Conservation (phyloP, 1,140 invertebrate species). For the Ganaspis sp. region DNA sequence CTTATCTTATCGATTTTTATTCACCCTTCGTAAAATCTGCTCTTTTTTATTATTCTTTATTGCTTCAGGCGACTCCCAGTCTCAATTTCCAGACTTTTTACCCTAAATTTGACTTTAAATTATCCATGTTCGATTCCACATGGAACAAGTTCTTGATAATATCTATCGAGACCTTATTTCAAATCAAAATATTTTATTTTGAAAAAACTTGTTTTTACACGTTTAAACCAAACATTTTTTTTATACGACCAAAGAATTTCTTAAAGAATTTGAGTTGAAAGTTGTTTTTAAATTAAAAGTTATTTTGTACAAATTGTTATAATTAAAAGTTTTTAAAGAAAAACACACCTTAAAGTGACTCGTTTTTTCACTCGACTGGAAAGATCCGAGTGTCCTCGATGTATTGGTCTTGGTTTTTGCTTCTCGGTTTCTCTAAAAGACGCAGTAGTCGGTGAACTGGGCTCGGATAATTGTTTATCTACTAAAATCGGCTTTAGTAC, state of each 20-base stretch:
- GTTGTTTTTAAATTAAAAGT: no score
- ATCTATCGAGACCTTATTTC: no score
- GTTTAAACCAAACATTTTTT: no score
- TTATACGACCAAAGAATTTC: no score
- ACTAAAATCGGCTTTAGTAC: slow-evolving; percentile 80
- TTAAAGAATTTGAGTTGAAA: no score
- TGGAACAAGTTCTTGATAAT: neutral
- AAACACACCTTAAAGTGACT: slow-evolving; percentile 85
- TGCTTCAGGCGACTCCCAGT: neutral
- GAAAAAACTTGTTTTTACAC: no score
- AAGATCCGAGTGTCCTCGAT: slow-evolving; percentile 87
- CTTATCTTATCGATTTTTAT: slow-evolving; percentile 26
- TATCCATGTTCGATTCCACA: slow-evolving; percentile 15
- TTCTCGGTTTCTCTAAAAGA: slow-evolving; percentile 71
- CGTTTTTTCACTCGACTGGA: slow-evolving; percentile 89
- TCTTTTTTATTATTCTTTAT: neutral
- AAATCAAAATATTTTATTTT: no score
- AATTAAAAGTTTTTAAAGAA: no score
- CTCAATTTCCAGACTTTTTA: neutral
- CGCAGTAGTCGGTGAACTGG: slow-evolving; percentile 82
- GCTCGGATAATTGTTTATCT: slow-evolving; percentile 87
- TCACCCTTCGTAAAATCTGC: neutral
- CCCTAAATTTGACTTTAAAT: neutral
- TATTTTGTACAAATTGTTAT: no score
- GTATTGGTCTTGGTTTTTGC: slow-evolving; percentile 80